phyloP scores from a whole-genome alignment of 2,113 vertebrate genomes.

The Myotis yumanensis region DNA sequence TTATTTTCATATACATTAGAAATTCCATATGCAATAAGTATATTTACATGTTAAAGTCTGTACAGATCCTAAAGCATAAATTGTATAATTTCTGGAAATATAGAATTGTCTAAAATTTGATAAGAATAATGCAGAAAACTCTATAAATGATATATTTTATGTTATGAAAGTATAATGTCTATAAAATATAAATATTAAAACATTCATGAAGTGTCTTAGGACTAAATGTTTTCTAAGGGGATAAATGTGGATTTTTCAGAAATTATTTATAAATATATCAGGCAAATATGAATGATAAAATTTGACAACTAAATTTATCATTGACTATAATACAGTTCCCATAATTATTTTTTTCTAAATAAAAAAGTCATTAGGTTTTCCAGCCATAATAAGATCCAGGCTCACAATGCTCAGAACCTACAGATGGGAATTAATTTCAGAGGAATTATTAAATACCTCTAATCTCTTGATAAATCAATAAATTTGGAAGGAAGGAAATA shows the following conservation, averaged over 20 bases:
- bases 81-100: constrained; percentile 20
- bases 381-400: background rate
- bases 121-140: background rate
- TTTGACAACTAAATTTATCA: constrained; percentile 22
- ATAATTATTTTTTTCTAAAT: constrained; percentile 27
- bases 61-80: background rate
- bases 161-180: constrained; percentile 4
- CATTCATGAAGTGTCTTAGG: constrained; percentile 45
- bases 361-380: constrained; percentile 26
- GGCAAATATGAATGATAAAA: background rate
- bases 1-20: constrained; percentile 4
- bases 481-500: constrained; percentile 2
- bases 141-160: constrained; percentile 46
- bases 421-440: background rate
- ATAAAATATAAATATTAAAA: constrained; percentile 49
- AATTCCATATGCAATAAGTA: background rate
- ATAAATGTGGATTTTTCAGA: constrained; percentile 38
- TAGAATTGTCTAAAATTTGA: constrained; percentile 48
- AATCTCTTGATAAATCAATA: constrained; percentile 23
- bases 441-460: constrained; percentile 23
- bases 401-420: background rate
- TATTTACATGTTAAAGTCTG: background rate
- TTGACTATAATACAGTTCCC: background rate
- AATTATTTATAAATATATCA: constrained; percentile 50
- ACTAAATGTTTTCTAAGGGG: constrained; percentile 35